A percentile compares a stretch with the other conserved stretches of the same genome.
Evolutionary conservation across 2,113 vertebrate genomes (phyloP).

Genomic region (Rhinolophus sinicus): DNA sequence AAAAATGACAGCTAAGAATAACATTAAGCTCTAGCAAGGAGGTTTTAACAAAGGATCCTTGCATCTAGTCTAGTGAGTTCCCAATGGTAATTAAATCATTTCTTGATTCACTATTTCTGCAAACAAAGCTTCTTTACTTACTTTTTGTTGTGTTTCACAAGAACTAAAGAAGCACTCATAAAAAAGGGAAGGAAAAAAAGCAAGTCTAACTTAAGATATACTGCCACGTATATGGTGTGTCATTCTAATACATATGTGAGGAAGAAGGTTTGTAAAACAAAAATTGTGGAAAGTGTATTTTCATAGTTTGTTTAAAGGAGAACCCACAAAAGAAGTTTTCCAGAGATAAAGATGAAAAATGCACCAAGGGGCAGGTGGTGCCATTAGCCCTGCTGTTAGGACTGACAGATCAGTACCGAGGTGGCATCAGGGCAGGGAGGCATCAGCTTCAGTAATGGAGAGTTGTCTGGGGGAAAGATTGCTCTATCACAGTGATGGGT

Average conservation of each 20-base stretch:
- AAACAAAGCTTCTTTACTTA: slow-evolving; percentile 56
- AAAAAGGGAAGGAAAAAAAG: slow-evolving; percentile 36
- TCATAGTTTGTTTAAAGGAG: slow-evolving; percentile 70
- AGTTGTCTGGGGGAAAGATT: slow-evolving; percentile 90
- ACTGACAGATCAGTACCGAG: slow-evolving; percentile 84
- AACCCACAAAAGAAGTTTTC: slow-evolving; percentile 48
- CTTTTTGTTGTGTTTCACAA: slow-evolving; percentile 73
- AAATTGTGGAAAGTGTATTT: slow-evolving; percentile 15
- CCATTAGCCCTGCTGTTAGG: slow-evolving; percentile 69
- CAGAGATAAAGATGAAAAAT: slow-evolving; percentile 82
- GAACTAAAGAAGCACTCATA: slow-evolving; percentile 65
- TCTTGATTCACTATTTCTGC: slow-evolving; percentile 65
- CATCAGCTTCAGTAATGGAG: slow-evolving; percentile 87
- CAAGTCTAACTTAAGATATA: background rate
- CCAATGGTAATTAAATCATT: slow-evolving; percentile 66
- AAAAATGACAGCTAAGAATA: slow-evolving; percentile 75
- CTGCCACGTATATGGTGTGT: slow-evolving; percentile 2
- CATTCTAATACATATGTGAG: background rate
- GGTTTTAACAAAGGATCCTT: slow-evolving; percentile 72
- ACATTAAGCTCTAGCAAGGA: slow-evolving; percentile 76
- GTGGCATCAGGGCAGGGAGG: slow-evolving; percentile 82
- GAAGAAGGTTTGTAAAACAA: slow-evolving; percentile 23
- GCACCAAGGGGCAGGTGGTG: background rate
- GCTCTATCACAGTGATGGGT: slow-evolving; percentile 85
- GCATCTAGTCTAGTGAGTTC: slow-evolving; percentile 66